Evolutionary conservation across 2,888 invertebrate genomes (phyloP).

Genomic region (Drosophila subsilvestris): DNA sequence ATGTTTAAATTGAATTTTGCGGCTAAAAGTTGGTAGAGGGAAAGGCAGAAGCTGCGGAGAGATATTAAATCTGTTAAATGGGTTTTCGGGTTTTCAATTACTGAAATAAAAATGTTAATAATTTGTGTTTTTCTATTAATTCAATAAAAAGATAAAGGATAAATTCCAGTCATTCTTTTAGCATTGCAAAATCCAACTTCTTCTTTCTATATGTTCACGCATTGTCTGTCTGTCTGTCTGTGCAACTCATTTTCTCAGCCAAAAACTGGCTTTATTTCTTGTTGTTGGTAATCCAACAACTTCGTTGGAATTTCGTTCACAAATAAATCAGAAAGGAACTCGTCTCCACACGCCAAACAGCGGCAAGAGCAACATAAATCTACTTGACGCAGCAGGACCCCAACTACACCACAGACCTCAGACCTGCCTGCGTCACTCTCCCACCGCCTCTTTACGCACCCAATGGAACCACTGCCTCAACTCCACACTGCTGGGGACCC

Average conservation of each 20-base stretch:
- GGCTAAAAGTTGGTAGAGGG: not conserved
- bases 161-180: too few species aligned
- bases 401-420: slow-evolving; percentile 35
- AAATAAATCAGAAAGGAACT: slow-evolving; percentile 67
- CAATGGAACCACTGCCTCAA: too few species aligned
- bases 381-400: slow-evolving; percentile 65
- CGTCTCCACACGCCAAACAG: slow-evolving; percentile 61
- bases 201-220: not conserved
- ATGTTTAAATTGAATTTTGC: slow-evolving; percentile 39
- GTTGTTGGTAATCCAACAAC: slow-evolving; percentile 8
- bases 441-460: too few species aligned
- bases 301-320: slow-evolving; percentile 3
- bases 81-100: not conserved
- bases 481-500: not conserved
- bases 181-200: not conserved
- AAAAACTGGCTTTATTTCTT: slow-evolving; percentile 18
- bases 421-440: not conserved
- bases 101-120: too few species aligned
- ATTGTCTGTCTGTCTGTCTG: too few species aligned
- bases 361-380: slow-evolving; percentile 62
- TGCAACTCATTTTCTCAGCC: not conserved
- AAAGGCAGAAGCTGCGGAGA: not conserved
- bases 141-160: slow-evolving; percentile 23
- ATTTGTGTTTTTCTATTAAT: not conserved
- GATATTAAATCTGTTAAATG: slow-evolving; percentile 16